phyloP scores from a whole-genome alignment of 2,888 invertebrate genomes.

The Trilocha varians region DNA sequence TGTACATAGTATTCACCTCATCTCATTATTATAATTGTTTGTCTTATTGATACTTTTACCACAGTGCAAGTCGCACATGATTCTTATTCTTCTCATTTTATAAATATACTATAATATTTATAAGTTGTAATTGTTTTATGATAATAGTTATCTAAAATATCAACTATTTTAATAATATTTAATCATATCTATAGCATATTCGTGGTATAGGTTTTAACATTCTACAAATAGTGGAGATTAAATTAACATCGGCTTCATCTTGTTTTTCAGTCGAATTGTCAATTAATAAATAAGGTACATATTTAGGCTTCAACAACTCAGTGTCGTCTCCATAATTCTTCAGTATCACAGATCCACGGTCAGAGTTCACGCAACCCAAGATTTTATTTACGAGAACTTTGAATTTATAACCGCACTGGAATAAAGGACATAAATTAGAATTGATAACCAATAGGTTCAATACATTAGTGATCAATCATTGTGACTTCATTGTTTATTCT shows the following conservation, averaged over 20 bases:
- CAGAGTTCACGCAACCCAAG: constrained; percentile 25
- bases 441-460: neutral
- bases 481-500: neutral
- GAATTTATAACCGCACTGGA: constrained; percentile 31
- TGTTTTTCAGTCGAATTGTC: constrained; percentile 21
- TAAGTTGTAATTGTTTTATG: no score
- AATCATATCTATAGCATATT: constrained; percentile 10
- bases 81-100: no score
- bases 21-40: no score
- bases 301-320: constrained; percentile 17
- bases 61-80: no score
- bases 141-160: no score
- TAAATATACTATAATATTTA: no score
- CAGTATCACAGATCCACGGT: constrained; percentile 22
- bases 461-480: neutral
- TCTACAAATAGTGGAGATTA: constrained; percentile 23
- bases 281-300: constrained; percentile 32
- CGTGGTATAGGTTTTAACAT: constrained; percentile 19
- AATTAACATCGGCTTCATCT: constrained; percentile 16
- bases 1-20: no score
- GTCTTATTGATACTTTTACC: no score
- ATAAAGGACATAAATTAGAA: neutral
- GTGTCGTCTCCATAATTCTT: constrained; percentile 33
- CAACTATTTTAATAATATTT: neutral
- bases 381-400: constrained; percentile 20